Base-by-base conservation (phyloP, 1,140 invertebrate genomes). In the Daktulosphaira vitifoliae region DNA sequence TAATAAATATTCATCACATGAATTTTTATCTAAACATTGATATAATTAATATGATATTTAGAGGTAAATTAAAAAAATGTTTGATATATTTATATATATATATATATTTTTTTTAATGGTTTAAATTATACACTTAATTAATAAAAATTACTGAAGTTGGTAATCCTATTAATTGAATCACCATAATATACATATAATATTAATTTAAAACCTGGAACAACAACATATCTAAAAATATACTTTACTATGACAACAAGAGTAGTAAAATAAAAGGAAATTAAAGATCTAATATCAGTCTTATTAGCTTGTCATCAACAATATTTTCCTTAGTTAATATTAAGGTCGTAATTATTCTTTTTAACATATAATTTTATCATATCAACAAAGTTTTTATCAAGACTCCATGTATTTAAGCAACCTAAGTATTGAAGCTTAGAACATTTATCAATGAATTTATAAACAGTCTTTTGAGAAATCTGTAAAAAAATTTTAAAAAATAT, bases 231-330 rank as follows among this genome's bases (percentile, higher is more conserved):
- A 46, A 48, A 39, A n/a, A 42, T 7, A 16, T 44, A 44, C 29
- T 33, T 33, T 11, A 44, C 39, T 44, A n/a, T 48, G 13, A 46
- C 8, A 44, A 42, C 23, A 0, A 56, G 13, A 20, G 2, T n/a
- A 54, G 33, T 0, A 56, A 1, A 16, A 16, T 44, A 46, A 13
- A 59, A 7, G 6, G 2, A 29, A 15, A 48, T 44, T 29, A 48
- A 33, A 59, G 53, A 62, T 62, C 42, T 62, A 62, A 29, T 20
- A 59, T 62, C 56, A 62, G 56, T 62, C 56, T 62, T 59, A 26
- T 59, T 29, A 4, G 16, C 16, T 29, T n/a, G n/a, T n/a, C 25
- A 33, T 62, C 5, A 2, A 53, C n/a, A 20, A 33, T 11, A 29
- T 20, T 22, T 46, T 62, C 20, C 56, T 33, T 62, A 62, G 25